Evolutionary conservation across 2,797 vertebrate genomes (phyloP).

Genomic region (Cynodonichthys magdalenae): DNA sequence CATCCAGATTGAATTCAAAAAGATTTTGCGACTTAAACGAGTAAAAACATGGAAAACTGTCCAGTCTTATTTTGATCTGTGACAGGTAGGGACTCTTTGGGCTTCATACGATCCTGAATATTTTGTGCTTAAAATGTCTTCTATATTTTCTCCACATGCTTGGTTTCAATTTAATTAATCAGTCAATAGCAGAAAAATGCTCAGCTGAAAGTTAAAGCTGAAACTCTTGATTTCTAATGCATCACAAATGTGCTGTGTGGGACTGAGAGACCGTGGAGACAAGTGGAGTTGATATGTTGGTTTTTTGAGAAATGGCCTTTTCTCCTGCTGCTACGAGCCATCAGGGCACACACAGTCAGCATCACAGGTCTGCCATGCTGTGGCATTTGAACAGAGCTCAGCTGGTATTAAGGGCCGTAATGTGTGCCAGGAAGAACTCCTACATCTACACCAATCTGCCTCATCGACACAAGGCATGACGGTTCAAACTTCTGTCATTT

Average conservation of each 20-base stretch:
- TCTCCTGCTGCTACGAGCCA: slow-evolving; percentile 14
- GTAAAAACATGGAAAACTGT: background rate
- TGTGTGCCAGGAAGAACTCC: background rate
- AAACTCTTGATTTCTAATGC: background rate
- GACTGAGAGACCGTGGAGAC: background rate
- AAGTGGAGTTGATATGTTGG: slow-evolving; percentile 6
- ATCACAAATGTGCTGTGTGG: slow-evolving; percentile 8
- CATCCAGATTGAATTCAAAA: too few relatives aligned
- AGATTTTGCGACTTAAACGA: background rate
- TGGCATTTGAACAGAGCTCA: slow-evolving; percentile 5
- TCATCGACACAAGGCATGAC: background rate
- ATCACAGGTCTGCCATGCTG: background rate
- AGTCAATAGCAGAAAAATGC: slow-evolving; percentile 1
- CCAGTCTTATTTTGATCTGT: too few relatives aligned
- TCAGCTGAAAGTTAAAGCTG: background rate
- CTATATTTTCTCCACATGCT: slow-evolving; percentile 6
- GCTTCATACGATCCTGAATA: background rate
- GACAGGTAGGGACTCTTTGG: too few relatives aligned
- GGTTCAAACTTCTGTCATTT: background rate
- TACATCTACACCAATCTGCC: background rate
- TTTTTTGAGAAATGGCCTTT: background rate
- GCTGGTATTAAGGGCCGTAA: slow-evolving; percentile 4
- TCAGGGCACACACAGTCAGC: slow-evolving; percentile 1
- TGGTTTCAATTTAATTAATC: background rate
- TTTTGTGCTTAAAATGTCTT: background rate